A percentile compares a stretch with the other conserved stretches of the same genome.
These are phyloP conservation scores for Tragelaphus imberbis DNA, from an alignment of 2,113 vertebrate species.

Conservation along the genomic window DNA sequence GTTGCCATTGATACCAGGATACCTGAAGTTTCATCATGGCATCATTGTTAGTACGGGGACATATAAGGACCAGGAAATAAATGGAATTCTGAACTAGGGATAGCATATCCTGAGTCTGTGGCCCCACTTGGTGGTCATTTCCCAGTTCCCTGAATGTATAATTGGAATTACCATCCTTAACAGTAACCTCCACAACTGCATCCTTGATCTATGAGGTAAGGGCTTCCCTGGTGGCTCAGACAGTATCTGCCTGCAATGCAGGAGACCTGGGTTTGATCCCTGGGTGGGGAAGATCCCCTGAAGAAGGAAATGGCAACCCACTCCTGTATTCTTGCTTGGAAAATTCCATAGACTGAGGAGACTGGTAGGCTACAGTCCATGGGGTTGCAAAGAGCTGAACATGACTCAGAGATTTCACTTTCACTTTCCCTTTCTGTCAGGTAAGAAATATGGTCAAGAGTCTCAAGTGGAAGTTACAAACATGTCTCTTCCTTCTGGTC, in stretches of 20 bases:
- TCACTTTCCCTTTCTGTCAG: too few relatives aligned
- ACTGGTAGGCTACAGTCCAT: too few relatives aligned
- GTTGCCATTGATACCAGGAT: background rate
- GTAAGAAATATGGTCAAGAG: background rate
- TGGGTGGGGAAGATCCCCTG: too few relatives aligned
- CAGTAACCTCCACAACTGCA: background rate
- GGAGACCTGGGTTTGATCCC: too few relatives aligned
- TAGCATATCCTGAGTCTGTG: background rate
- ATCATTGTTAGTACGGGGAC: background rate
- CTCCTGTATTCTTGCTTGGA: too few relatives aligned
- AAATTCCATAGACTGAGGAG: too few relatives aligned
- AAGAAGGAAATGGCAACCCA: too few relatives aligned
- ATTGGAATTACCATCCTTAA: background rate
- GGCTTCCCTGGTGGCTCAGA: too few relatives aligned
- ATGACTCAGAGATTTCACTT: too few relatives aligned
- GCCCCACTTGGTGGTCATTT: background rate
- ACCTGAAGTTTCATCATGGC: background rate
- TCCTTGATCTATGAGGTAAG: background rate
- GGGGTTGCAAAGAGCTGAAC: too few relatives aligned
- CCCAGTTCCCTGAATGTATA: background rate
- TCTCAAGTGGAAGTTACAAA: background rate
- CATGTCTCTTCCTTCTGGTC: background rate
- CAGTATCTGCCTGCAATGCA: accelerated
- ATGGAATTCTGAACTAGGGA: background rate
- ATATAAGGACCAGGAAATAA: background rate